A percentile compares a stretch with the other conserved stretches of the same genome.
phyloP scores from a whole-genome alignment of 2,888 invertebrate species.

The Deilephila porcellus region DNA sequence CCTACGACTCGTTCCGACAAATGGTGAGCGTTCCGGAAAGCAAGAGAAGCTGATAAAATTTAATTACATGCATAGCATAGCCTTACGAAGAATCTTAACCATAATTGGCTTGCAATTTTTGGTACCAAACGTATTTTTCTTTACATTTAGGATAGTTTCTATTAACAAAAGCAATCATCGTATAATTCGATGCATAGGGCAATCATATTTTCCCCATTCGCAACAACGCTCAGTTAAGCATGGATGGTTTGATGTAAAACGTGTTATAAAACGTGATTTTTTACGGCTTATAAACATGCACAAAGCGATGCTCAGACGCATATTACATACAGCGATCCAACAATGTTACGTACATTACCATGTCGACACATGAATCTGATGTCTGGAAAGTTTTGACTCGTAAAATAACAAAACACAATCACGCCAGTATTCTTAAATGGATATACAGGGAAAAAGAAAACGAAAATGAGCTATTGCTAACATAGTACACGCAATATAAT shows the following conservation, averaged over 20 bases:
- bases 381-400: not conserved
- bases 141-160: not conserved
- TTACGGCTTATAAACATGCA: slow-evolving; percentile 21
- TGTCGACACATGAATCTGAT: not conserved
- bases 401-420: not conserved
- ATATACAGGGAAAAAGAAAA: too few species aligned
- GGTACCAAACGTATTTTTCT: not conserved
- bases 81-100: too few species aligned
- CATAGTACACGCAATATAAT: too few species aligned
- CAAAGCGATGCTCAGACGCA: slow-evolving; percentile 4
- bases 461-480: too few species aligned
- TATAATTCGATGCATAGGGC: not conserved
- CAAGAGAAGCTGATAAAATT: too few species aligned
- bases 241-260: slow-evolving; percentile 13
- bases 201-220: slow-evolving; percentile 1
- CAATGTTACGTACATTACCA: not conserved
- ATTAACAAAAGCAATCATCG: not conserved
- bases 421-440: too few species aligned
- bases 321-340: not conserved
- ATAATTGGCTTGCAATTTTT: not conserved
- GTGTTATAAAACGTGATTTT: slow-evolving; percentile 20
- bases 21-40: too few species aligned
- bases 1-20: too few species aligned
- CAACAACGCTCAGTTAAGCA: not conserved
- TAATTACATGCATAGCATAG: too few species aligned